A percentile compares a stretch with the other conserved stretches of the same genome.
These are phyloP conservation scores for Himalopsyche anomala DNA, from an alignment of 2,888 invertebrate genomes.

Conservation along the genomic window DNA sequence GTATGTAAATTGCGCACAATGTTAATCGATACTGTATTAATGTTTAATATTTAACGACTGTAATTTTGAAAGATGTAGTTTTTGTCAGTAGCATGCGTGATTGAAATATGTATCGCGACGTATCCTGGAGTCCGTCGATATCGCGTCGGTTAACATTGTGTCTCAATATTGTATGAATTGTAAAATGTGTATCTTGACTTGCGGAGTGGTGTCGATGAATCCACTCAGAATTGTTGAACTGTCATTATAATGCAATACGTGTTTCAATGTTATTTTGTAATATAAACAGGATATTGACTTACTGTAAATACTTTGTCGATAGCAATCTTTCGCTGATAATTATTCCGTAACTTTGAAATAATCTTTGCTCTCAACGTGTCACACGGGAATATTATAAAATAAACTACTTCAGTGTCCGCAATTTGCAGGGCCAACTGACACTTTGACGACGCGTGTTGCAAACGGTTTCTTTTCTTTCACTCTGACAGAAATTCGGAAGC, in stretches of 20 bases:
- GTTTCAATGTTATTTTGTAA: conserved; percentile 47
- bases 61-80: conserved; percentile 7
- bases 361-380: conserved; percentile 49
- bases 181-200: conserved; percentile 55
- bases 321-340: conserved; percentile 57
- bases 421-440: conserved; percentile 61
- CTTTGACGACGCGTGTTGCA: conserved; percentile 61
- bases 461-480: conserved; percentile 12
- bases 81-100: neutral
- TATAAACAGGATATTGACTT: conserved; percentile 28
- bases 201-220: conserved; percentile 42
- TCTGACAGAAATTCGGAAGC: conserved; percentile 4
- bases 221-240: conserved; percentile 46
- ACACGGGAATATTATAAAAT: conserved; percentile 50
- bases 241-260: conserved; percentile 38
- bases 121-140: neutral
- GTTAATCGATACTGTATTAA: conserved; percentile 39
- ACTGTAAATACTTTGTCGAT: conserved; percentile 58
- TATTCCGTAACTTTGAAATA: conserved; percentile 49
- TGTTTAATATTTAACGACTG: conserved; percentile 4
- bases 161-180: conserved; percentile 52
- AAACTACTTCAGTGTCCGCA: neutral
- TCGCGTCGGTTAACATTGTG: conserved; percentile 56
- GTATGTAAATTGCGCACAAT: conserved; percentile 58
- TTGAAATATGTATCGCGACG: no score